Base-by-base conservation (phyloP, 2,113 vertebrate species). In the Pitta sordida region DNA sequence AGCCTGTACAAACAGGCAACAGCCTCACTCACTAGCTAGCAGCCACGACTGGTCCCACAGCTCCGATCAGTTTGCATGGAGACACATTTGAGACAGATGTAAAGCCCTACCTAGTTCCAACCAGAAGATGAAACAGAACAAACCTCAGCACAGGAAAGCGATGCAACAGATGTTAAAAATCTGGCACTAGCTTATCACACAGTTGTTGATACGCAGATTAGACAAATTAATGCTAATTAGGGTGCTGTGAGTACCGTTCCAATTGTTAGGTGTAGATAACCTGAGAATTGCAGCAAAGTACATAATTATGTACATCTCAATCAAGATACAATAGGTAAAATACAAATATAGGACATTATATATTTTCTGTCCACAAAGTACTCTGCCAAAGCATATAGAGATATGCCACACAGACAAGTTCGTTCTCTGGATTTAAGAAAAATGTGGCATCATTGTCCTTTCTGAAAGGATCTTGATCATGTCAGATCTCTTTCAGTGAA, bases 151-250 rank as follows among this genome's bases (percentile, higher is more conserved):
- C 6, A 58, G 53, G 16, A 68, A 73, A 80, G 24, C 4, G 3
- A 27, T 34, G 83, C 49, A 76, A 10, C 41, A 41, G 1, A 12
- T 0, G 0, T 26, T 27, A 15, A 44, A 71, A 55, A 43, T 5
- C 82, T 85, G 82, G 69, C 82, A 67, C 23, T 7, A 27, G 15
- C 2, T 91, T 94, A 78, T 89, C 69, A 2, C 9, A 32, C 48
- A 49, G 15, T 5, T 87, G 82, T 20, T 68, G 48, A 85, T 85
- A 64, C 6, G 59, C n/a, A 60, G 36, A 81, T 74, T 53, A 95
- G 41, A 64, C 74, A 83, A 93, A 93, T 85, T 82, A 82, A 67
- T 67, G 52, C 30, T 91, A 82, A 91, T 68, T 71, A 83, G n/a
- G 14, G 10, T 27, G 32, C 9, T 53, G 5, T n/a, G 65, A 74